Evolutionary conservation across 2,888 invertebrate species (phyloP), one percentile per base, ranked within the genome.

Genomic region (Tortricodes alternella): DNA sequence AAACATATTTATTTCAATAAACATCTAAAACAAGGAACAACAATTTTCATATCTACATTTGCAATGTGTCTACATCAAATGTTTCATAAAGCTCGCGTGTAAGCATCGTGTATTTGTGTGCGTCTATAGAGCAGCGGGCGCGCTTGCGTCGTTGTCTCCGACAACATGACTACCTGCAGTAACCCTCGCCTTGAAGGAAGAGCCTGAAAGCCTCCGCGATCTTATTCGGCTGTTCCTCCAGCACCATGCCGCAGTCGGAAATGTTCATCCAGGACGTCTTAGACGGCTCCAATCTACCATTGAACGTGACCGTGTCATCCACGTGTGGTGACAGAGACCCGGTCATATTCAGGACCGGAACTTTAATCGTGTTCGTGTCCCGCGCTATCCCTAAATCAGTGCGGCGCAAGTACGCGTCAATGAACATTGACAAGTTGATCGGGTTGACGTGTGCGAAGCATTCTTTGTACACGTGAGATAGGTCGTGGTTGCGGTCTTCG

Each of bases 261-360:
- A 99, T 96, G 95, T 98, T 99, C 94, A 99, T 95, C 98, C 99
- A 99, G 44, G 98, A 98, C 29, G 98, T 98, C 83, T 96, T 97
- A 61, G 96, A 94, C 9, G 99, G 99, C 85, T 99, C 97, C 80
- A 99, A 92, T 53, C 98, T 94, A 35, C 98, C 97, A 80, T 99
- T 99, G 83, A 99, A 96, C 46, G 97, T 97, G 35, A 99, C 98
- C 6, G 98, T 98, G 76, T 99, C 99, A 62, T 99, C 98, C 51
- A 98, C 95, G 80, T 99, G 99, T 0, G 99, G 99, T 59, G 98
- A 98, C 71, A 96, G 89, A 52, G 96, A 94, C 15, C 99, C 99
- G 18, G 98, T 98, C 66, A 99, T 94, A 80, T 99, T 97, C 84
- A 99, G 93, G 34, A 98, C 96, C 18, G 98, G 95, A 84, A 97